phyloP scores from a whole-genome alignment of 2,113 vertebrate genomes.

The Melanotaenia duboulayi region DNA sequence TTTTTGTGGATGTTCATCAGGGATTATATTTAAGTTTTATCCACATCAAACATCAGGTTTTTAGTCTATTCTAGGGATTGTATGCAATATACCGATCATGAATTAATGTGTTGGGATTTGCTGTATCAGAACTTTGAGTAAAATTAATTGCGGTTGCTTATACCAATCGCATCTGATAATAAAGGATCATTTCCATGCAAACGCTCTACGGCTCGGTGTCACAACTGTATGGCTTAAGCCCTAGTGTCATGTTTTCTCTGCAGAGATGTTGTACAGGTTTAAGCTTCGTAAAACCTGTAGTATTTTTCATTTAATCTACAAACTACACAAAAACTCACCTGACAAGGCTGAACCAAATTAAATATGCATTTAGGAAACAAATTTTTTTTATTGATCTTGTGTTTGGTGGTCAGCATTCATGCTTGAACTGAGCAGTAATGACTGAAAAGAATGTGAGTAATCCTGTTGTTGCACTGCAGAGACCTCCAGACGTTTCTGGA shows the following conservation, averaged over 20 bases:
- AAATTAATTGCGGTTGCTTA: constrained; percentile 57
- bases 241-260: too few species aligned
- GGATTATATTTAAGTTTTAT: constrained; percentile 32
- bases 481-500: constrained; percentile 36
- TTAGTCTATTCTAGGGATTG: constrained; percentile 51
- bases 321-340: neutral
- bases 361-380: neutral
- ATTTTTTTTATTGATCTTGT: too few species aligned
- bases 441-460: constrained; percentile 11
- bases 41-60: constrained; percentile 31
- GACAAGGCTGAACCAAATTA: neutral
- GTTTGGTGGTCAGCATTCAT: too few species aligned
- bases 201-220: neutral
- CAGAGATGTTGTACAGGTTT: constrained; percentile 22
- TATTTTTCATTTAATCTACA: too few species aligned
- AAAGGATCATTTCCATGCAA: constrained; percentile 55
- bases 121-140: constrained; percentile 44
- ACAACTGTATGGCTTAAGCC: accelerated
- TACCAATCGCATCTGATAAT: constrained; percentile 62
- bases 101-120: constrained; percentile 58
- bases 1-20: constrained; percentile 41
- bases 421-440: neutral
- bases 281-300: neutral
- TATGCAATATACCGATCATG: constrained; percentile 69
- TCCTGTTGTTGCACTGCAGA: constrained; percentile 12